A percentile compares a stretch with the other conserved stretches of the same genome.
Conservation (phyloP, 2,797 vertebrate genomes). For the Clarias platycephalus region DNA sequence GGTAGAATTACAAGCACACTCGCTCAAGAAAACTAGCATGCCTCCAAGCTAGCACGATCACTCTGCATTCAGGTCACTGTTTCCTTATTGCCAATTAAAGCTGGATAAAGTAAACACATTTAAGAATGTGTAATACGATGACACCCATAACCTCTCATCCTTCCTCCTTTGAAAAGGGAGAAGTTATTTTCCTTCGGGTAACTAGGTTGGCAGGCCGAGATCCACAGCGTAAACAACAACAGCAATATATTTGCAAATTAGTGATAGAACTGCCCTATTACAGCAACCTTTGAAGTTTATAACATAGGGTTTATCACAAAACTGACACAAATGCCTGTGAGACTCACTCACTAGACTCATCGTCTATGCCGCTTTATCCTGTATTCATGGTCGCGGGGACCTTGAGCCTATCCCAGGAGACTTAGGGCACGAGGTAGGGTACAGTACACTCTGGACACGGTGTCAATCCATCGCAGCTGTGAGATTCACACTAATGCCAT, state of each 20-base stretch:
- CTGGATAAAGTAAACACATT: conserved; percentile 11
- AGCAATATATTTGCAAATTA: conserved; percentile 33
- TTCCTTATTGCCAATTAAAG: conserved; percentile 20
- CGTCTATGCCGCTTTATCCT: too few species aligned
- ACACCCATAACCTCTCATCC: conserved; percentile 12
- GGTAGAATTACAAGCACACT: not conserved
- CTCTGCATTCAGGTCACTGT: not conserved
- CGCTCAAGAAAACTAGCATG: not conserved
- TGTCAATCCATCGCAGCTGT: not conserved
- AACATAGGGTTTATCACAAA: conserved; percentile 35
- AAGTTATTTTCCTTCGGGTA: conserved; percentile 1
- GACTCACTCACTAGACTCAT: not conserved
- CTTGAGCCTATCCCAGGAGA: too few species aligned
- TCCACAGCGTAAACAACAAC: conserved; percentile 27
- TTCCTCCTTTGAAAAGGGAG: conserved; percentile 2
- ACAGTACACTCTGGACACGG: too few species aligned
- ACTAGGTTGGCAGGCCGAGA: not conserved
- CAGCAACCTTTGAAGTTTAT: conserved; percentile 44
- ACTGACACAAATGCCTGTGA: conserved; percentile 16
- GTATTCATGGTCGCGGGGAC: too few species aligned
- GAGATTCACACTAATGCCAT: conserved; percentile 34
- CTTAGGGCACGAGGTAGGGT: too few species aligned
- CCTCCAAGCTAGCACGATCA: not conserved
- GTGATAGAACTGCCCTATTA: conserved; percentile 37
- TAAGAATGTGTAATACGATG: conserved; percentile 16